Base-by-base conservation (phyloP, 1,140 invertebrate genomes). In the Drosophila guanche region DNA sequence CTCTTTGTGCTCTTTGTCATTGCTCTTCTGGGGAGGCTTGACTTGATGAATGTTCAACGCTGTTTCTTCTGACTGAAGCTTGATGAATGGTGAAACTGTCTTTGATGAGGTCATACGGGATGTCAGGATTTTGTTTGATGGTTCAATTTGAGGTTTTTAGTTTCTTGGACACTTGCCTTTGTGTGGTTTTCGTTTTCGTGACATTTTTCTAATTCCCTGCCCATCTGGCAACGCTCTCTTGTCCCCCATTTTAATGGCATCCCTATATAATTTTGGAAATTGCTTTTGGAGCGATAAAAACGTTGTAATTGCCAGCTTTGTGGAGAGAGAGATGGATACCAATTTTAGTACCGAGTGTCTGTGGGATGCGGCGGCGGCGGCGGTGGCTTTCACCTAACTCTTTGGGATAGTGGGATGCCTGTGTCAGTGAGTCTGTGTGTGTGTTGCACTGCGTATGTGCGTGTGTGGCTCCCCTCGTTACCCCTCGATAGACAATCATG, bases 401-500 rank as follows among this genome's bases (percentile, higher is more conserved):
- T 12, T 37, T 37, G 33, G 33, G 10, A 37, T 37, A 37, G 33
- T 37, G 33, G 33, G 25, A 66, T 20, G 23, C 43, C 53, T 53
- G 40, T 46, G n/a, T 20, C 16, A 0, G 16, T n/a, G n/a, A 25
- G n/a, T 29, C n/a, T 23, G 27, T 40, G 43, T 47, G 23, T 22
- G 29, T 27, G 16, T 43, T 68, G 29, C 33, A 33, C 47, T 42
- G 47, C 16, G 25, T 7, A 43, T 47, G 40, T 10, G n/a, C 20
- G 46, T n/a, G 20, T 33, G 23, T 50, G 40, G 57, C 58, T 47
- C 54, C 27, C 16, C 40, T 16, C 60, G 14, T 10, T 14, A 8
- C 5, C 33, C 79, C 73, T 83, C 76, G 71, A 37, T 85, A 79
- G 80, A 57, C 79, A 81, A 83, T 58, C 78, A 74, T 81, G 78